phyloP scores from a whole-genome alignment of 1,140 invertebrate species.

The Habropoda laboriosa region DNA sequence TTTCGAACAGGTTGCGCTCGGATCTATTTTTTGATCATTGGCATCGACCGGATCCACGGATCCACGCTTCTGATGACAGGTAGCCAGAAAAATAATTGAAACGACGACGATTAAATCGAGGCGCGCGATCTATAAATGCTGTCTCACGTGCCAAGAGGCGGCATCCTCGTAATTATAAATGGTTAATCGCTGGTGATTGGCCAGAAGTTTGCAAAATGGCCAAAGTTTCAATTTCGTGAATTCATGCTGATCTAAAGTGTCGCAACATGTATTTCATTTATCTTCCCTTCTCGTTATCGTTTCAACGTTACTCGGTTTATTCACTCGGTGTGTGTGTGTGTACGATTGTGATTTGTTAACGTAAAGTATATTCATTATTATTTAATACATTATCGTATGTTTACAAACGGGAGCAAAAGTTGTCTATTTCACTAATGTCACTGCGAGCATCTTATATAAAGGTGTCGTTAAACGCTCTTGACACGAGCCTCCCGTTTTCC shows the following conservation, averaged over 20 bases:
- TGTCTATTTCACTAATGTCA: neutral
- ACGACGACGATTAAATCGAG: conserved; percentile 62
- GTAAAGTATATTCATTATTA: too few relatives aligned
- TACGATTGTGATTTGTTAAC: neutral
- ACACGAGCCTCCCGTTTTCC: neutral
- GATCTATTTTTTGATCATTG: conserved; percentile 69
- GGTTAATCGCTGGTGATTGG: conserved; percentile 56
- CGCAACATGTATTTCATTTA: neutral
- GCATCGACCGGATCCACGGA: conserved; percentile 61
- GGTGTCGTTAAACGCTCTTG: conserved; percentile 34
- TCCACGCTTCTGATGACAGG: conserved; percentile 58
- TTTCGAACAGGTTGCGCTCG: conserved; percentile 68
- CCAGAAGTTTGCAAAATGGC: conserved; percentile 33
- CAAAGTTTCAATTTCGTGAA: neutral
- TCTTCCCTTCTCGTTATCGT: neutral
- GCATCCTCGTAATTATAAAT: conserved; percentile 56
- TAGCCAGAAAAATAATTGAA: conserved; percentile 61
- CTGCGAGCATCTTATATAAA: neutral
- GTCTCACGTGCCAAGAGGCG: conserved; percentile 46
- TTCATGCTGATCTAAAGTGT: neutral
- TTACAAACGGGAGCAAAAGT: conserved; percentile 22
- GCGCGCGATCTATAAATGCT: conserved; percentile 40
- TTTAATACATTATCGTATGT: neutral
- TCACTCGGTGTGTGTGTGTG: too few relatives aligned
- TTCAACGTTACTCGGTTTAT: neutral